Conservation (phyloP, 1,140 invertebrate genomes). For the Cydia strobilella region DNA sequence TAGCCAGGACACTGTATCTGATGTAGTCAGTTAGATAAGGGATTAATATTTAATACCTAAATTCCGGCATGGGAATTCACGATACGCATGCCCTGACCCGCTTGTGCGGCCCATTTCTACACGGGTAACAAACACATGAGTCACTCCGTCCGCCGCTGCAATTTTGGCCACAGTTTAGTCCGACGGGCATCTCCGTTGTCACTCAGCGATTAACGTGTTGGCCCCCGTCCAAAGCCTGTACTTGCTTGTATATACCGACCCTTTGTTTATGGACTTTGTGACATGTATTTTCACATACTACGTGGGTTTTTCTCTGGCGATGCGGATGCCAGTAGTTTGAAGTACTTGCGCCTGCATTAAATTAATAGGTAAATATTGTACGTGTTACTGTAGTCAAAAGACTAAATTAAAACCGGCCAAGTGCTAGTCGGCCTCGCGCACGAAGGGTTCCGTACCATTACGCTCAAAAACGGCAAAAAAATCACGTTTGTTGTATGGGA, state of each 20-base stretch:
- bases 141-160: slow-evolving; percentile 17
- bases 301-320: neutral
- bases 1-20: no score
- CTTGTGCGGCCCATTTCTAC: slow-evolving; percentile 9
- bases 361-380: no score
- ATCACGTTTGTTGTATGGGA: no score
- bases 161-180: slow-evolving; percentile 26
- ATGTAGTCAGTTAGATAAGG: neutral
- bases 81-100: neutral
- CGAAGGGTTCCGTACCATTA: no score
- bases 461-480: no score
- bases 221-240: slow-evolving; percentile 7
- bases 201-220: slow-evolving; percentile 28
- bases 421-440: no score
- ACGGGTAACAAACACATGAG: slow-evolving; percentile 25
- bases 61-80: slow-evolving; percentile 12
- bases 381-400: no score
- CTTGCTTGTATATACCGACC: neutral
- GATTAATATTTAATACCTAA: neutral
- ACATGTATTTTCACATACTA: slow-evolving; percentile 23
- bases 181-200: slow-evolving; percentile 22
- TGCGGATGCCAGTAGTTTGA: neutral
- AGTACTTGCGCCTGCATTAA: no score
- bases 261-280: slow-evolving; percentile 25
- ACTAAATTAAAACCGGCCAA: no score